These are phyloP conservation scores for Silurus lanzhouensis DNA, from an alignment of 2,797 vertebrate species.

Conservation along the genomic window DNA sequence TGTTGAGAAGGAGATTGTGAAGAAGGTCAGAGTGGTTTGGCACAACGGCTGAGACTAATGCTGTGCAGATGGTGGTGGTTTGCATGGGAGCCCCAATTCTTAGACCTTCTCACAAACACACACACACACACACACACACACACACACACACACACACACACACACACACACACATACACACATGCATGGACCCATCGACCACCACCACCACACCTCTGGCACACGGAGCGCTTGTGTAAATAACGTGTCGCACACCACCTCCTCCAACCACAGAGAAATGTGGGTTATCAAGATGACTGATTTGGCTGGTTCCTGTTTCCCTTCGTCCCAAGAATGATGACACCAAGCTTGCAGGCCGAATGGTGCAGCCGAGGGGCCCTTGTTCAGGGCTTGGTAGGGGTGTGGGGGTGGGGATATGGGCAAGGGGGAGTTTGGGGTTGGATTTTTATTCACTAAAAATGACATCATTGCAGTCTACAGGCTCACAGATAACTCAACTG, in stretches of 20 bases:
- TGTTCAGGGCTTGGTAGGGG: background rate
- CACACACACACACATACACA: too few species aligned
- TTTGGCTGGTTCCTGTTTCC: constrained; percentile 53
- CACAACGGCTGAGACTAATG: constrained; percentile 52
- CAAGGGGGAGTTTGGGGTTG: constrained; percentile 3
- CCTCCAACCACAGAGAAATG: constrained; percentile 57
- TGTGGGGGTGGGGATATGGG: background rate
- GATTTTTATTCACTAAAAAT: constrained; percentile 50
- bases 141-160: constrained; percentile 21
- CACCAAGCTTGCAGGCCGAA: constrained; percentile 48
- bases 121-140: constrained; percentile 10
- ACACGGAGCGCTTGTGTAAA: constrained; percentile 59
- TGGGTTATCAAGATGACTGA: constrained; percentile 54
- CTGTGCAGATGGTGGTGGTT: constrained; percentile 56
- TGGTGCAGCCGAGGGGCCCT: constrained; percentile 44
- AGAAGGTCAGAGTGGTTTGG: constrained; percentile 46
- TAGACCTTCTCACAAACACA: constrained; percentile 10
- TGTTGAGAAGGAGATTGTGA: background rate
- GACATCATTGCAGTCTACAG: constrained; percentile 45
- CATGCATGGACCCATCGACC: constrained; percentile 18
- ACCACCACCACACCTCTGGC: constrained; percentile 52
- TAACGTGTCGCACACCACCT: constrained; percentile 59
- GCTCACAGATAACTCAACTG: background rate
- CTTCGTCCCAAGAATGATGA: constrained; percentile 56
- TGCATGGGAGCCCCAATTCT: constrained; percentile 38